Base-by-base conservation (phyloP, 1,140 invertebrate species). In the Drosophila biarmipes region DNA sequence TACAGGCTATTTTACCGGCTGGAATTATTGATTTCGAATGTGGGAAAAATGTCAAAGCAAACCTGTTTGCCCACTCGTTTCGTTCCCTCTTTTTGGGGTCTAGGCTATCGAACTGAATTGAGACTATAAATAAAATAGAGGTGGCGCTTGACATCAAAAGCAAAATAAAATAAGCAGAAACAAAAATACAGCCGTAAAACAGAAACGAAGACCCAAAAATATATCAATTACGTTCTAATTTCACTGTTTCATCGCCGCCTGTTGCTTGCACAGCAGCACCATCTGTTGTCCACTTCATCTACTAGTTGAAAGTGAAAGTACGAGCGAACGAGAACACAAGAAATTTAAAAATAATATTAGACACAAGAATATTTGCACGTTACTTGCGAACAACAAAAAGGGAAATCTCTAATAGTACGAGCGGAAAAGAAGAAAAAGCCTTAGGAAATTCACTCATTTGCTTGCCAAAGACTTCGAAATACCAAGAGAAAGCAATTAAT, bases 71-170 rank as follows among this genome's bases (percentile, higher is more conserved):
- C 27, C 64, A 48, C 6, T 40, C 19, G 15, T 37, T 42, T 4
- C 17, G 12, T 21, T n/a, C 21, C 34, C 21, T 21, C 37, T 58
- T 71, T 72, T 72, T 43, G 63, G 66, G 56, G 68, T 72, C 68
- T 72, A 72, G 68, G 68, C 54, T 72, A 43, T 59, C 37, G 14
- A 45, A 38, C 27, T 24, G 51, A 69, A 17, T 45, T 15, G 58
- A 27, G 40, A 72, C 66, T 72, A 71, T 71, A 72, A 72, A 72
- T 72, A 72, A 43, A 31, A 27, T 59, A 19, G 38, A 63, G 19
- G 61, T 59, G 35, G 34, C 45, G 34, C 42, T 27, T 10, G 6
- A 14, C 35, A 43, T 42, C 35, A 59, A 68, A 69, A 71, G 42
- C 56, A 27, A 55, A 69, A 69, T 69, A 49, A 68, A 69, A 46